Conservation (phyloP, 2,888 invertebrate species). For the Temnothorax unifasciatus region DNA sequence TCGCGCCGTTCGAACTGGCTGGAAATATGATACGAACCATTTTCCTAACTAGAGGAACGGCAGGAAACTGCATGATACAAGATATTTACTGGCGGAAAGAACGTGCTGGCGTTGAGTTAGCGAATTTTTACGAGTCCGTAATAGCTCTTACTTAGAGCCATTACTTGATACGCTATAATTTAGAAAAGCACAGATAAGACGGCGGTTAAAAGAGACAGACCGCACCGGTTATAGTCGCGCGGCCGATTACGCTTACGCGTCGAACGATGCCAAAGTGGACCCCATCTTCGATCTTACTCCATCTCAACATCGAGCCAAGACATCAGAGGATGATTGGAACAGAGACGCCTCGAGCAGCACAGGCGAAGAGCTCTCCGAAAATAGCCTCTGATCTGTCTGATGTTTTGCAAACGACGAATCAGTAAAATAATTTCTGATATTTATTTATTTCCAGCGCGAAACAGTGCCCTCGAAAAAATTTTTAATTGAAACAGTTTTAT, state of each 20-base stretch:
- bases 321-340: constrained; percentile 23
- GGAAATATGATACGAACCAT: constrained; percentile 48
- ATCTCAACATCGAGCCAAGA: constrained; percentile 20
- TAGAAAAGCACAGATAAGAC: constrained; percentile 63
- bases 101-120: constrained; percentile 22
- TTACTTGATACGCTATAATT: constrained; percentile 72
- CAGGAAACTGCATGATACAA: constrained; percentile 59
- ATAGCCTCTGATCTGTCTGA: constrained; percentile 23
- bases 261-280: constrained; percentile 54
- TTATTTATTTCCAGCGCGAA: neutral
- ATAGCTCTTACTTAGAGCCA: constrained; percentile 67
- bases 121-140: constrained; percentile 51
- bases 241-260: constrained; percentile 61
- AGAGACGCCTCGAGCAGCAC: constrained; percentile 33
- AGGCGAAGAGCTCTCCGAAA: constrained; percentile 32
- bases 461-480: neutral
- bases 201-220: constrained; percentile 40
- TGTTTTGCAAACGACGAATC: constrained; percentile 8
- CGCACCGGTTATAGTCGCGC: constrained; percentile 50
- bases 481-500: neutral
- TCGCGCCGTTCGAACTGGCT: constrained; percentile 7
- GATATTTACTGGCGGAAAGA: constrained; percentile 38
- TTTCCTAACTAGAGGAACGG: constrained; percentile 48
- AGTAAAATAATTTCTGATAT: neutral
- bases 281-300: constrained; percentile 56